phyloP scores from a whole-genome alignment of 2,113 vertebrate genomes.

The Paralichthys olivaceus region DNA sequence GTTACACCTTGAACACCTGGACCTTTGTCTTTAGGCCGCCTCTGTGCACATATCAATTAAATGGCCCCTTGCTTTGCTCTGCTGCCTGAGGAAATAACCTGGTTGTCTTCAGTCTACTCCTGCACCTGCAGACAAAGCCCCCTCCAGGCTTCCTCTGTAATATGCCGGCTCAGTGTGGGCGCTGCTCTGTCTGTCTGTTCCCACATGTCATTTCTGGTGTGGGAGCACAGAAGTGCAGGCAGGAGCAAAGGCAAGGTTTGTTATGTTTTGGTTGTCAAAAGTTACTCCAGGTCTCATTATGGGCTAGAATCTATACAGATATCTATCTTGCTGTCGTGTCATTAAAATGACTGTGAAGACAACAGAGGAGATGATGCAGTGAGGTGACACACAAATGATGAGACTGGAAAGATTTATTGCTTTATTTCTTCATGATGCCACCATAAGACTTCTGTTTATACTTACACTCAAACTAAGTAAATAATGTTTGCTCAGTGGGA shows the following conservation, averaged over 20 bases:
- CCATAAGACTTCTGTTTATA: slow-evolving; percentile 33
- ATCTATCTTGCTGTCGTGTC: neutral
- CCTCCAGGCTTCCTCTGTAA: slow-evolving; percentile 37
- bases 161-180: slow-evolving; percentile 11
- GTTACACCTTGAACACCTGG: neutral
- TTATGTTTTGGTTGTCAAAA: slow-evolving; percentile 20
- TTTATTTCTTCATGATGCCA: slow-evolving; percentile 30
- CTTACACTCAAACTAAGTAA: slow-evolving; percentile 10
- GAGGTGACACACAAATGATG: slow-evolving; percentile 24
- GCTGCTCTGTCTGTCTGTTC: slow-evolving; percentile 32
- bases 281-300: neutral
- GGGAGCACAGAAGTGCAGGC: slow-evolving; percentile 8
- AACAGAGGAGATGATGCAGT: slow-evolving; percentile 29
- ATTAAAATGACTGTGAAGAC: slow-evolving; percentile 9
- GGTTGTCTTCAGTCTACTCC: slow-evolving; percentile 31
- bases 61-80: slow-evolving; percentile 33
- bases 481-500: slow-evolving; percentile 36
- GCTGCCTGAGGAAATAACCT: slow-evolving; percentile 63
- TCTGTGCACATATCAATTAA: slow-evolving; percentile 45
- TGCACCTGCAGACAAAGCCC: slow-evolving; percentile 62
- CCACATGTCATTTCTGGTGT: slow-evolving; percentile 30
- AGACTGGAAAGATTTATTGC: slow-evolving; percentile 13
- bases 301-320: neutral
- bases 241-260: slow-evolving; percentile 5
- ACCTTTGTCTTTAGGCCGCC: neutral